These are phyloP conservation scores for Nematopogon swammerdamellus DNA, from an alignment of 2,888 invertebrate genomes.

Conservation along the genomic window DNA sequence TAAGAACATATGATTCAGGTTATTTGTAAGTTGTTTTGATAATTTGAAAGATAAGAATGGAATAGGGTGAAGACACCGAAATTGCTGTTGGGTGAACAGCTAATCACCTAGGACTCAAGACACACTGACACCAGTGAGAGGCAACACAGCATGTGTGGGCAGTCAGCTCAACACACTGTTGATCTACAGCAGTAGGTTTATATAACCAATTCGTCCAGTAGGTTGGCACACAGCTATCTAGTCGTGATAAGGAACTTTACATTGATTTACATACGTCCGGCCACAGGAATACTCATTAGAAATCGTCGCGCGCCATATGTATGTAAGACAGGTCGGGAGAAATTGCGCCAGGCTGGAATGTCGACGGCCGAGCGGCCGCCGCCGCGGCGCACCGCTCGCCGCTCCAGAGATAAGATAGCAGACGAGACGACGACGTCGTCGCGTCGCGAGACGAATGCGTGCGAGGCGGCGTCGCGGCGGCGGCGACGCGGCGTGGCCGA, in stretches of 20 bases:
- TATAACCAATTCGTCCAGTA: background rate
- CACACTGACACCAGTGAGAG: no score
- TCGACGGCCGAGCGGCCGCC: conserved; percentile 31
- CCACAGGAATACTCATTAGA: background rate
- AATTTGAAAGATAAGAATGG: background rate
- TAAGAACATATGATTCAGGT: no score
- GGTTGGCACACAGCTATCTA: background rate
- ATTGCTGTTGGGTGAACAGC: no score
- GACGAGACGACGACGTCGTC: conserved; percentile 56
- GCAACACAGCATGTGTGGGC: no score
- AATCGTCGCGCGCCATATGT: background rate
- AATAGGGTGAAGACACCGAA: background rate
- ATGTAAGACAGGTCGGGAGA: background rate
- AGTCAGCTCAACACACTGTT: no score
- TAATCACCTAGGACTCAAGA: no score
- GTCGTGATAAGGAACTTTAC: background rate
- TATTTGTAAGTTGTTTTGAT: background rate
- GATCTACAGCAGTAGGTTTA: background rate
- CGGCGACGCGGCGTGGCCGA: background rate
- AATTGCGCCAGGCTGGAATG: background rate
- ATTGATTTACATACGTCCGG: background rate
- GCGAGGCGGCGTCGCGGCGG: background rate
- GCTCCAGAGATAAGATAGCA: no score
- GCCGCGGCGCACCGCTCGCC: conserved; percentile 18
- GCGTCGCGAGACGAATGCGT: no score